Evolutionary conservation across 1,140 invertebrate genomes (phyloP).

Genomic region (Zaprionus vittiger): DNA sequence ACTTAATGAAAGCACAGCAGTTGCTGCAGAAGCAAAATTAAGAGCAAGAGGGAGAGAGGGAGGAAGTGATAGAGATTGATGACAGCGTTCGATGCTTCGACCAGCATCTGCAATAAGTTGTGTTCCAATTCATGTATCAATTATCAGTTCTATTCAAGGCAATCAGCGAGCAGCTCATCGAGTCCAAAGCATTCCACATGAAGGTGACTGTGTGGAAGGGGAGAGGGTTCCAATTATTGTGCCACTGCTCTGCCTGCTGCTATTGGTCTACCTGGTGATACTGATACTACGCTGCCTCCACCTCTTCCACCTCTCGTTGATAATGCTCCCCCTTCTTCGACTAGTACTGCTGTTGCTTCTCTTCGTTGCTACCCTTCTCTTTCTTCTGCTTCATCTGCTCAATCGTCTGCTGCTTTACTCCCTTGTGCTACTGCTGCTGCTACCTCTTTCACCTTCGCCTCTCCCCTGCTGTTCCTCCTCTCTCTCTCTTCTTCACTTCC

Average conservation of each 20-base stretch:
- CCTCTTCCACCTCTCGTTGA: constrained; percentile 39
- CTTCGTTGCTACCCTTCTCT: too few relatives aligned
- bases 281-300: background rate
- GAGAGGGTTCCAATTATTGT: too few relatives aligned
- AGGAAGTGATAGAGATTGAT: background rate
- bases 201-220: too few relatives aligned
- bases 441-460: constrained; percentile 30
- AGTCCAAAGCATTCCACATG: background rate
- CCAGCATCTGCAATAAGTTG: background rate
- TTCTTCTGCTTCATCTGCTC: too few relatives aligned
- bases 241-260: background rate
- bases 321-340: constrained; percentile 1
- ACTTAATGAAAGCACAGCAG: background rate
- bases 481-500: background rate
- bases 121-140: constrained; percentile 4
- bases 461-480: constrained; percentile 25
- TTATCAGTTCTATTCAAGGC: background rate
- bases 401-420: background rate
- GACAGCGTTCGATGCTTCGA: background rate
- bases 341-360: background rate
- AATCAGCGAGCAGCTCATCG: background rate
- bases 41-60: background rate
- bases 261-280: background rate
- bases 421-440: background rate
- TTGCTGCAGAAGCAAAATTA: background rate